Evolutionary conservation across 2,113 vertebrate genomes (phyloP), one percentile per base, ranked within the genome.

Genomic region (Corythaeola cristata): DNA sequence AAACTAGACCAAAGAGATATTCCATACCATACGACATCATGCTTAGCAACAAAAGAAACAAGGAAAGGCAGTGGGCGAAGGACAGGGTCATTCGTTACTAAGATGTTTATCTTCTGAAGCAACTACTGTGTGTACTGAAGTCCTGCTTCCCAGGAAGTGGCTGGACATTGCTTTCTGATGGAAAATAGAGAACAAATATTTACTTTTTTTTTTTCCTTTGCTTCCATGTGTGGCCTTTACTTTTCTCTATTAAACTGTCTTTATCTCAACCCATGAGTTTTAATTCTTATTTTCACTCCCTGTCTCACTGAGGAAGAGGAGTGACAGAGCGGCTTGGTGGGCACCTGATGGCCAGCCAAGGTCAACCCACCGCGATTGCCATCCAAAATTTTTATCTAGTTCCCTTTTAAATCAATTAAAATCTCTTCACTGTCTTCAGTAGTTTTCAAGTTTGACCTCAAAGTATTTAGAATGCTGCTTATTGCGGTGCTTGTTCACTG

Each of bases 191-290:
- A 44, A 45, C 17, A 44, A 26, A 39, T 52, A 41, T 41, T 41
- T 41, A 9, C 39, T 7, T 27, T 28, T 28, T 37, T 13, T 39
- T 50, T 12, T 32, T 2, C 5, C 5, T 84, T 89, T 75, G 3
- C 7, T 93, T 84, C 15, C 15, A 22, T 3, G 0, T 2, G 1
- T 3, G 8, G 4, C 3, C 8, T 71, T 84, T 77, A 5, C 0
- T 68, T 84, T 64, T 49, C 9, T 66, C 86, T 53, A 23, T 66
- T 44, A 39, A 89, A 32, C 12, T 37, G 6, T 12, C 15, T 52
- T 88, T 39, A 37, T 27, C 20, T 71, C 0, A 0, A 39, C 3
- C 4, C 6, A 18, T 23, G 8, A 53, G 4, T 7, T 79, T 74
- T 71, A 55, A 5, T 47, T 67, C 17, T 86, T 52, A 11, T 47